Evolutionary conservation across 2,888 invertebrate genomes (phyloP).

Genomic region (Deilephila elpenor): DNA sequence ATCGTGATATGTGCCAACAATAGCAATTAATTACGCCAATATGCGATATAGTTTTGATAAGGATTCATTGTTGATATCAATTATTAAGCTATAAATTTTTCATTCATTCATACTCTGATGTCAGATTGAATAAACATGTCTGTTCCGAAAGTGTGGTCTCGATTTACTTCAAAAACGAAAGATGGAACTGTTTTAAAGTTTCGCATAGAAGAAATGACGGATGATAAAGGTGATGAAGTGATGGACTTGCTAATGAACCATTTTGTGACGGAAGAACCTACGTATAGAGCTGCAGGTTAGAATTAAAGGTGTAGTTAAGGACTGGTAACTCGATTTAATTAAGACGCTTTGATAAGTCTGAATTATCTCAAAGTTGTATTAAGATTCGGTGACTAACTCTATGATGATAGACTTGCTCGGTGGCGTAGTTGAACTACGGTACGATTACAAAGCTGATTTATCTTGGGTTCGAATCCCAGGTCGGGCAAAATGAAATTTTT

Average conservation of each 20-base stretch:
- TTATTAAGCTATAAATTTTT: background rate
- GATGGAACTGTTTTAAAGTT: slow-evolving; percentile 42
- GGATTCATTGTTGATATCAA: background rate
- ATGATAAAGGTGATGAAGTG: slow-evolving; percentile 37
- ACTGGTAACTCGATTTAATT: no score
- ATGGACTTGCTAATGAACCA: slow-evolving; percentile 38
- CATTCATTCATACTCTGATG: background rate
- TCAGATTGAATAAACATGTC: background rate
- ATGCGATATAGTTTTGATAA: background rate
- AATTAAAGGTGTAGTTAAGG: no score
- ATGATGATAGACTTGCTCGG: no score
- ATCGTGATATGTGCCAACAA: no score
- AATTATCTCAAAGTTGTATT: no score
- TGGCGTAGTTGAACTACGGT: no score
- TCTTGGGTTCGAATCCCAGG: no score
- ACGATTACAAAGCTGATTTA: no score
- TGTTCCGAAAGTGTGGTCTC: slow-evolving; percentile 37
- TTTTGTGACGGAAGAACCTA: slow-evolving; percentile 43
- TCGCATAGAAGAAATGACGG: slow-evolving; percentile 44
- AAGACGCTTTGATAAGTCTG: no score
- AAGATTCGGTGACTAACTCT: no score
- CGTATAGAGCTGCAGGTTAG: slow-evolving; percentile 43
- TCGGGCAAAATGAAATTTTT: no score
- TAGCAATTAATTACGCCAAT: no score
- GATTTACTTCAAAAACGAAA: slow-evolving; percentile 35